Evolutionary conservation across 2,113 vertebrate species (phyloP), one percentile per base, ranked within the genome.

Genomic region (Cyanistes caeruleus): DNA sequence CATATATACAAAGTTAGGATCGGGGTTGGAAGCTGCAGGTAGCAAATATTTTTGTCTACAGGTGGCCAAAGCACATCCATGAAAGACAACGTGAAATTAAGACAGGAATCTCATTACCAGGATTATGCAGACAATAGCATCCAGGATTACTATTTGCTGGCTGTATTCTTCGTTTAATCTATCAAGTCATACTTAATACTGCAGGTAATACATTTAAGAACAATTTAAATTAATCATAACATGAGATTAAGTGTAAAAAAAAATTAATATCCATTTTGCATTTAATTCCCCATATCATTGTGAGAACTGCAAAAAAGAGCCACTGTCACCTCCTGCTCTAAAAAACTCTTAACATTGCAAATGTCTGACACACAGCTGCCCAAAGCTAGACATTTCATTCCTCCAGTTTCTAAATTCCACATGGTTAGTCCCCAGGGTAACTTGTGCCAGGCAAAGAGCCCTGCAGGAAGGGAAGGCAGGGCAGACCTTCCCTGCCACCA

Each of bases 111-210:
- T 82, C 6, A 6, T 96, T 96, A 87, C 13, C 25, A 43, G 69
- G 81, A 95, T 89, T 96, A 95, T 2, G 0, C 22, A 96, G 81
- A 94, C 89, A 95, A 94, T 37, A 85, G 69, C 37, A 73, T 49
- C 14, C 37, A 43, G 70, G 58, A 96, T 94, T 87, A 87, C 28
- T 27, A 41, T 68, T 95, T 94, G 62, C 44, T 9, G 1, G 28
- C 39, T 82, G 20, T 55, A 84, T 64, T 84, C 53, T 73, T 24
- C 9, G 53, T 72, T 64, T 82, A 92, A 87, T 82, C 58, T 75
- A 79, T 51, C 52, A 62, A 49, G 56, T 15, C 73, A 41, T 5
- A 41, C 37, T 95, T 89, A 87, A 84, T 62, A 82, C 31, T 1
- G 1, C 53, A 94, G 91, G 95, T 94, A 95, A 92, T 78, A 78